These are phyloP conservation scores for Ranitomeya imitator DNA, from an alignment of 2,113 vertebrate species.

Conservation along the genomic window DNA sequence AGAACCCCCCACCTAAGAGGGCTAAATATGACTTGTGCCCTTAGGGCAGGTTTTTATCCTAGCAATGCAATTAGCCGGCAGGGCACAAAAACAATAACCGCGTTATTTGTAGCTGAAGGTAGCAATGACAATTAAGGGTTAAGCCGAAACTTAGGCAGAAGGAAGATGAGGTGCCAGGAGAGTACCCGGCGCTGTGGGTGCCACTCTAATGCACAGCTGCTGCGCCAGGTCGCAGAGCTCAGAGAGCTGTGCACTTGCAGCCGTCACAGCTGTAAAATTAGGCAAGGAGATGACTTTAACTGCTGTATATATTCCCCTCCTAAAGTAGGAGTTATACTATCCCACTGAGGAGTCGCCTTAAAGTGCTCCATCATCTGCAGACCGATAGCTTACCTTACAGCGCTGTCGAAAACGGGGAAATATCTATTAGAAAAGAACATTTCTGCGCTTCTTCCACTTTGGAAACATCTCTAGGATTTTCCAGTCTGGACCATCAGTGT, in stretches of 20 bases:
- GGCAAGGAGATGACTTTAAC: conserved; percentile 26
- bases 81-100: not conserved
- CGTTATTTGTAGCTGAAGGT: not conserved
- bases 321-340: conserved; percentile 15
- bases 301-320: conserved; percentile 3
- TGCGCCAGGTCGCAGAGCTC: conserved; percentile 4
- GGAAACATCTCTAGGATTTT: not conserved
- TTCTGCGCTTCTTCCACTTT: conserved; percentile 58
- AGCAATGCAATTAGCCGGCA: not conserved
- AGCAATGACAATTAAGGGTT: not conserved
- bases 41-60: conserved; percentile 52
- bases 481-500: conserved; percentile 63
- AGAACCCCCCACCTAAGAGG: conserved; percentile 57
- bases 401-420: conserved; percentile 57
- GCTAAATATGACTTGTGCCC: conserved; percentile 57
- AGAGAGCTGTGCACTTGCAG: conserved; percentile 42
- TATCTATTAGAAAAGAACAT: not conserved
- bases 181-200: not conserved
- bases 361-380: conserved; percentile 24
- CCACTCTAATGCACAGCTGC: conserved; percentile 6
- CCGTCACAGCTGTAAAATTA: conserved; percentile 29
- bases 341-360: conserved; percentile 8
- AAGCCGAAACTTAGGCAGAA: not conserved
- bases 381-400: conserved; percentile 15
- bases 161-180: not conserved